phyloP scores from a whole-genome alignment of 2,113 vertebrate genomes.

The Oncorhynchus masou region DNA sequence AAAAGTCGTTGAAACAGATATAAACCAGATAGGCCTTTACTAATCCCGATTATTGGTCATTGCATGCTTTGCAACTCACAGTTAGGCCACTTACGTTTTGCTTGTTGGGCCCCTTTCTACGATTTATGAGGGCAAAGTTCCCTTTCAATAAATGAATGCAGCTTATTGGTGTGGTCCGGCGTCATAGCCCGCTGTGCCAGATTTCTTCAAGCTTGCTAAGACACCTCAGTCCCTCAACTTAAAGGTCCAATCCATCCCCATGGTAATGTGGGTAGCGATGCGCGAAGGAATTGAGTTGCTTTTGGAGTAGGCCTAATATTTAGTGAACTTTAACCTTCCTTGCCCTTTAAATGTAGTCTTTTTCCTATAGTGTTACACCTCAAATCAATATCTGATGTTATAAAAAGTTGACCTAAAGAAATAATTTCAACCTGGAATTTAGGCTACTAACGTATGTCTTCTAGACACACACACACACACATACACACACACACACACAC shows the following conservation, averaged over 20 bases:
- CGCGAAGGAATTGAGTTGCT: too few relatives aligned
- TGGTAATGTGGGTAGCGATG: neutral
- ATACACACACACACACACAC: neutral
- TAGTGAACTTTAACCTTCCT: too few relatives aligned
- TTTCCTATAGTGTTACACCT: too few relatives aligned
- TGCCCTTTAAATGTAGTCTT: too few relatives aligned
- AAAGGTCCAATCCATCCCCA: neutral
- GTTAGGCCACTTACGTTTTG: neutral
- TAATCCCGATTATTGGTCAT: neutral
- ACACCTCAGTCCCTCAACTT: neutral
- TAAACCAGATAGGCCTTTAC: neutral
- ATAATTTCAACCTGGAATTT: too few relatives aligned
- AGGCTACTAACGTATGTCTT: too few relatives aligned
- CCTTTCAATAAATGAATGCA: constrained; percentile 55
- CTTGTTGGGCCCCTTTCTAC: neutral
- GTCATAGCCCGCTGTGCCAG: constrained; percentile 73
- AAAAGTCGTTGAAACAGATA: neutral
- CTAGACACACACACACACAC: neutral
- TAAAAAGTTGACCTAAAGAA: too few relatives aligned
- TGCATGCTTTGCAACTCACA: neutral
- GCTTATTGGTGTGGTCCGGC: constrained; percentile 50
- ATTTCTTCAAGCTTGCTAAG: neutral
- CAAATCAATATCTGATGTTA: too few relatives aligned
- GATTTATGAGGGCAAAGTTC: constrained; percentile 15
- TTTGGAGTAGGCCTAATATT: too few relatives aligned